Evolutionary conservation across 2,888 invertebrate genomes (phyloP), one percentile per base, ranked within the genome.

Genomic region (Lissocephala sabroskyi): DNA sequence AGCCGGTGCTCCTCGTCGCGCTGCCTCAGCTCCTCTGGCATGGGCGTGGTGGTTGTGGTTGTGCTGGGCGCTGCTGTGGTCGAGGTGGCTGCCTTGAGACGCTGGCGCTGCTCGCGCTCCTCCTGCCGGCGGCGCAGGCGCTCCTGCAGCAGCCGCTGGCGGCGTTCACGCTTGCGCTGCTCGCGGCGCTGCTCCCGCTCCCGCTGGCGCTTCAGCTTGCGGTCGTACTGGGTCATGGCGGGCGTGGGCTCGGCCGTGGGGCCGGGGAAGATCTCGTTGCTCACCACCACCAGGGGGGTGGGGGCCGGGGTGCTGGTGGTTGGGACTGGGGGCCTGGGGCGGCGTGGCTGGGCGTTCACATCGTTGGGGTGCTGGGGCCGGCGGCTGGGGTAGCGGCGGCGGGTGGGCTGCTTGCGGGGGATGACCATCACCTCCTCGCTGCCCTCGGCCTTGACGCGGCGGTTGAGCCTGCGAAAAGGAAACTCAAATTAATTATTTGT

Each of bases 371-470:
- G 73, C 14, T 41, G 52, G 18, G 55, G 61, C 30, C 51, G 45
- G 16, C 49, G 53, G 10, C 39, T 35, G 4, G 42, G 60, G n/a
- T 50, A 51, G 1, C 64, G 59, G 11, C 63, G 60, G 18, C 41
- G 41, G 32, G 14, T 35, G 28, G 26, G 36, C 5, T 56, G 44
- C 9, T 52, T 64, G 13, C 60, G 52, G 1, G 77, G 68, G 6
- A 82, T 67, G n/a, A 63, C 35, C 62, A 82, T 82, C 40, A 73
- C 77, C 57, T 81, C 82, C 11, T 59, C 62, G 43, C 81, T 82
- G 50, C 71, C 80, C 41, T 67, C 68, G 18, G 82, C 79, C 53
- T 76, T 79, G 2, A 82, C 79, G 16, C 76, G 68, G 10, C 80
- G 76, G 51, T 80, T 67, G 39, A 59, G 64, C 60, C 82, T 81